phyloP scores from a whole-genome alignment of 2,113 vertebrate genomes.

The Numenius arquata region DNA sequence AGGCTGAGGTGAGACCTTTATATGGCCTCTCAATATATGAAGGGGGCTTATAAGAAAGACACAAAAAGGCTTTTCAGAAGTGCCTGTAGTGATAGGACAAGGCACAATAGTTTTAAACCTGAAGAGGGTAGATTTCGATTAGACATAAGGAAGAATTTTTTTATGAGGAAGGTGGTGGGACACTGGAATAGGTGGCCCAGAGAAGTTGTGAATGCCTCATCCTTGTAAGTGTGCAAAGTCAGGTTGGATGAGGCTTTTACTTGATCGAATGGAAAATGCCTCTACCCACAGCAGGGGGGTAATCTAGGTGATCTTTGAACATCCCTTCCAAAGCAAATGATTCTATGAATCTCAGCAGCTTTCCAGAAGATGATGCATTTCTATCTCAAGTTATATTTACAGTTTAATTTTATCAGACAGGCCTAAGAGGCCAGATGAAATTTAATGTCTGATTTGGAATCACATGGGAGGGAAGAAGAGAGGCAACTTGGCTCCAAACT shows the following conservation, averaged over 20 bases:
- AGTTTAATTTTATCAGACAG: not conserved
- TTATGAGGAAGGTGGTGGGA: not conserved
- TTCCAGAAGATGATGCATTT: not conserved
- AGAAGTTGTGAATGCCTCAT: not conserved
- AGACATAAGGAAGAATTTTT: not conserved
- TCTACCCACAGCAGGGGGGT: not conserved
- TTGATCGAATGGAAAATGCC: not conserved
- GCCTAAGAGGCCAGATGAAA: not conserved
- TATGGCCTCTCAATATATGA: not conserved
- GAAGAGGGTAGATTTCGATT: not conserved
- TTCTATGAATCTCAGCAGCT: not conserved
- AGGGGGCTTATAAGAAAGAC: not conserved
- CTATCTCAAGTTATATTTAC: not conserved
- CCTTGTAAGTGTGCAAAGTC: not conserved
- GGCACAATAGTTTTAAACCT: not conserved
- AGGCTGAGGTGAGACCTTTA: not conserved
- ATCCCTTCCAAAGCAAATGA: not conserved
- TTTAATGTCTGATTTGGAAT: not conserved
- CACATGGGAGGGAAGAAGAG: not conserved
- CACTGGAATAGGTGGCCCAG: not conserved
- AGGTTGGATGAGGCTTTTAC: not conserved
- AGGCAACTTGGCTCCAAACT: not conserved
- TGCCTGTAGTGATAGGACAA: not conserved
- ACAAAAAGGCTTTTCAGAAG: not conserved
- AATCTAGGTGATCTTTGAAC: not conserved